Base-by-base conservation (phyloP, 2,113 vertebrate genomes). In the Panthera tigris region DNA sequence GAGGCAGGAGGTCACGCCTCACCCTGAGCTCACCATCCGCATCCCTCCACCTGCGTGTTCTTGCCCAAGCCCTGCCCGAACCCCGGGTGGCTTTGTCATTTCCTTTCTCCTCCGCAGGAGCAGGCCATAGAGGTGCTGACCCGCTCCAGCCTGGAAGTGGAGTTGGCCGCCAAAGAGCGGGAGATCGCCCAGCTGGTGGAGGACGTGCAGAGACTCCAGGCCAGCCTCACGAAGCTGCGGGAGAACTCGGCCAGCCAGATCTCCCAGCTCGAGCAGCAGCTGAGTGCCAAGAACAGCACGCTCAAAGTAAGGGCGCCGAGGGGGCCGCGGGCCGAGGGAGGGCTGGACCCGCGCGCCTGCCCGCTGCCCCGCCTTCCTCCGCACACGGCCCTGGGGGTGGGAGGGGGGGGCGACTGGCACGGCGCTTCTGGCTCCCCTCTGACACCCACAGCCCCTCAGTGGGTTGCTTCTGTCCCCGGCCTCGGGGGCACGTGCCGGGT, bases 121-220 rank as follows among this genome's bases (percentile, higher is more conserved):
- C 99, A 99, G 98, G 98, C 98, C 87, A 98, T 99, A 21, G 99
- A 99, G 98, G 99, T 98, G 98, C 98, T 99, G 87, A 99, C 99
- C 2, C 99, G 99, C 92, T 99, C 99, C 97, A 99, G 99, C 98
- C 97, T 99, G 98, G 99, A 99, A 98, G 99, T 99, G 25, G 99
- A 99, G 98, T 99, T 99, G 98, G 99, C 99, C 0, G 99, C 99
- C 1, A 99, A 99, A 98, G 99, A 99, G 97, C 98, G 99, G n/a
- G 99, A 99, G 98, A 99, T 99, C 1, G 99, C 99, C 89, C 99
- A 99, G 99, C 99, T 99, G 71, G 99, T 99, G 27, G 99, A 99
- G 95, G 99, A 99, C 27, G 99, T 99, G 84, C 99, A 99, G 99
- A 99, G 99, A 97, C 99, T 99, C 98, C 99, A 99, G 99, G 99